phyloP scores from a whole-genome alignment of 2,888 invertebrate genomes.

The Drosophila aldrichi region DNA sequence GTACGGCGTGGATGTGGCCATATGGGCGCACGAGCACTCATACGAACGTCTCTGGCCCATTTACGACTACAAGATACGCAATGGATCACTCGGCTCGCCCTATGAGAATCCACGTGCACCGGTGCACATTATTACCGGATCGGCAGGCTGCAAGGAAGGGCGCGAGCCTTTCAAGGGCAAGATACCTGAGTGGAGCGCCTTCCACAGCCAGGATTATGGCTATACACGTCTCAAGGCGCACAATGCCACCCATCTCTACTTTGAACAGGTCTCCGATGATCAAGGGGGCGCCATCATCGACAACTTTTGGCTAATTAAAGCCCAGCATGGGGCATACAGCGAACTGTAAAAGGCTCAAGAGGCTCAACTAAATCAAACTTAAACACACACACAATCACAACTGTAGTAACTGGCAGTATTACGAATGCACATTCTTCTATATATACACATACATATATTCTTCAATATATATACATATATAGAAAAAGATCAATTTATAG shows the following conservation, averaged over 20 bases:
- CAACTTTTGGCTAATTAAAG: constrained; percentile 89
- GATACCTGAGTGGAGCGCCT: constrained; percentile 92
- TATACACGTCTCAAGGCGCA: constrained; percentile 93
- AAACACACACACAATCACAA: constrained; percentile 7
- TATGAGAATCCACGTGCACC: constrained; percentile 91
- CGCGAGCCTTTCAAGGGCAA: constrained; percentile 89
- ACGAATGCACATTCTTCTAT: constrained; percentile 57
- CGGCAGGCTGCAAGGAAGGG: constrained; percentile 95
- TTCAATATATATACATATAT: not conserved
- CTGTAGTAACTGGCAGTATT: constrained; percentile 63
- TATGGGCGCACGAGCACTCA: constrained; percentile 99
- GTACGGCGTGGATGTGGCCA: constrained; percentile 95
- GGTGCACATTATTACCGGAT: constrained; percentile 95
- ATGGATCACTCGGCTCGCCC: constrained; percentile 87
- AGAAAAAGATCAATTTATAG: not conserved
- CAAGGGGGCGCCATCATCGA: constrained; percentile 89
- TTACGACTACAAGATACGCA: constrained; percentile 92
- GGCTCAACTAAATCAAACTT: not conserved
- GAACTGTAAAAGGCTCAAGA: constrained; percentile 15
- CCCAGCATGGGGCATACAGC: constrained; percentile 82
- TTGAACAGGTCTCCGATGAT: constrained; percentile 95
- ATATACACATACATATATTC: not conserved
- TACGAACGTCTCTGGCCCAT: constrained; percentile 98
- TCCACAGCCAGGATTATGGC: constrained; percentile 95
- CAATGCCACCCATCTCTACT: constrained; percentile 94